Evolutionary conservation across 2,888 invertebrate genomes (phyloP).

Genomic region (Caenorhabditis japonica): DNA sequence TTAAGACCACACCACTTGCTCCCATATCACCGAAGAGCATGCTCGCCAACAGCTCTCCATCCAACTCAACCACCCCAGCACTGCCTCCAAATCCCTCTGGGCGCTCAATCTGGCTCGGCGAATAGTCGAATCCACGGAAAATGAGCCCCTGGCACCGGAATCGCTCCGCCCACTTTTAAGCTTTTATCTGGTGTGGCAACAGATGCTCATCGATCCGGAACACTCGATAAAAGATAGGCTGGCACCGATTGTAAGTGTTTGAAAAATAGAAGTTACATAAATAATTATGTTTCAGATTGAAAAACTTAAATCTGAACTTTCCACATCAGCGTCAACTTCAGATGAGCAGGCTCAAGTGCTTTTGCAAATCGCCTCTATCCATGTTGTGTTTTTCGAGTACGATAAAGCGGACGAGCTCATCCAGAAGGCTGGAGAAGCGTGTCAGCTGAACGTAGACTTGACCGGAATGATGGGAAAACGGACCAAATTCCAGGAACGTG

Average conservation of each 20-base stretch:
- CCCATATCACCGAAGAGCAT: slow-evolving; percentile 17
- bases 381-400: slow-evolving; percentile 43
- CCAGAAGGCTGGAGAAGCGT: slow-evolving; percentile 34
- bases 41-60: slow-evolving; percentile 23
- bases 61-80: slow-evolving; percentile 21
- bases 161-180: slow-evolving; percentile 1
- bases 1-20: slow-evolving; percentile 21
- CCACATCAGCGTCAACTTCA: background rate
- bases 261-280: background rate
- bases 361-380: slow-evolving; percentile 42
- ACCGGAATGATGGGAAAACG: slow-evolving; percentile 87
- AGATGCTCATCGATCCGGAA: slow-evolving; percentile 31
- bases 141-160: background rate
- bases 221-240: slow-evolving; percentile 16
- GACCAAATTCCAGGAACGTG: slow-evolving; percentile 88
- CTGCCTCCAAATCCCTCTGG: slow-evolving; percentile 41
- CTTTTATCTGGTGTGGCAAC: slow-evolving; percentile 45
- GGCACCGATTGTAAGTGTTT: slow-evolving; percentile 11
- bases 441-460: slow-evolving; percentile 56
- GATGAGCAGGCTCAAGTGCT: slow-evolving; percentile 14
- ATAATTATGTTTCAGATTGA: slow-evolving; percentile 19
- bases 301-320: background rate
- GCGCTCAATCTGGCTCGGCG: slow-evolving; percentile 13
- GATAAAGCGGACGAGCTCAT: slow-evolving; percentile 40
- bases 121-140: slow-evolving; percentile 2